Base-by-base conservation (phyloP, 2,797 vertebrate genomes). In the Typhlichthys eigenmanni region DNA sequence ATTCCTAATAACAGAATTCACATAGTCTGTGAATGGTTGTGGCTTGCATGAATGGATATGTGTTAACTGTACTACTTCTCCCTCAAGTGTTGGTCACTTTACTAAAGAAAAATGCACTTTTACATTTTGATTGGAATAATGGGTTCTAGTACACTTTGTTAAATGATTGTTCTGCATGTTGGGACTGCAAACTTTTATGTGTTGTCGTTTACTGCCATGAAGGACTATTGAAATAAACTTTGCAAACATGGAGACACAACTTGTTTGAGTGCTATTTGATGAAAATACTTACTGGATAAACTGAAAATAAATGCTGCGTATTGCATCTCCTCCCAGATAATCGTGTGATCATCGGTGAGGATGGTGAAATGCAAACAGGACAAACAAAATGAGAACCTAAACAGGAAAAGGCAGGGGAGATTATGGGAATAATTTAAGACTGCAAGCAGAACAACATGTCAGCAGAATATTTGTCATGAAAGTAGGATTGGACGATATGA, bases 81-180 rank as follows among this genome's bases (percentile, higher is more conserved):
- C 83, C 92, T 94, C 92, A 86, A 93, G 93, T 95, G 92, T 94
- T 84, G 89, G 90, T 92, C 92, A 93, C 88, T 93, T 92, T 86
- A 90, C 87, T 80, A 72, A 88, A 83, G 75, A 80, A 62, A 83
- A 81, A 75, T 62, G 84, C 91, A 92, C 89, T 85, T 91, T 90
- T 87, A 81, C 69, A 62, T 68, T 78, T 87, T 73, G 1, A 67
- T 89, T 88, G 81, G 19, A 58, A 72, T 84, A 82, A 88, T 85
- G 81, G 66, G 89, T 91, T 90, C 83, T 86, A 83, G 91, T 87
- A 82, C 77, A 90, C 93, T 90, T 64, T 93, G 92, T 95, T 94
- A 84, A 51, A 77, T 88, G 94, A 94, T 96, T 93, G 90, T 95
- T 95, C 93, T 96, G 98, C 97, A 99, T 98, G 97, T 96, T 94